Conservation (phyloP, 2,888 invertebrate genomes). For the Exephanes ischioxanthus region DNA sequence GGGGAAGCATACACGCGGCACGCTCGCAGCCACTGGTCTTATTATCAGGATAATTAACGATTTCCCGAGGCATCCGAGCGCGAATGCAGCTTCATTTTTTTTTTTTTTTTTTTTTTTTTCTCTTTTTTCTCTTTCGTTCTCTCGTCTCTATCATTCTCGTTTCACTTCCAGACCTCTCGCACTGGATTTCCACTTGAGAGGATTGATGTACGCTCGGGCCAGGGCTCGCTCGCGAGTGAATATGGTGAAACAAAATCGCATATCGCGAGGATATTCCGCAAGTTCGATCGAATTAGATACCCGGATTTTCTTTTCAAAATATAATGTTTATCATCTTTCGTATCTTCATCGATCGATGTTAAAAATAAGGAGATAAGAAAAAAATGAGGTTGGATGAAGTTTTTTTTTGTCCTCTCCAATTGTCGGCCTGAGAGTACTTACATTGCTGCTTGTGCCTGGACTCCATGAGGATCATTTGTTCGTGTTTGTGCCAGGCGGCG, state of each 20-base stretch:
- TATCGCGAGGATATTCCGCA: too few relatives aligned
- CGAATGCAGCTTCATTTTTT: conserved; percentile 65
- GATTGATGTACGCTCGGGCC: conserved; percentile 7
- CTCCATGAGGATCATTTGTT: conserved; percentile 84
- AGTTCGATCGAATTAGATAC: too few relatives aligned
- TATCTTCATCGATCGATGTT: too few relatives aligned
- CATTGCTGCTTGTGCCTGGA: conserved; percentile 84
- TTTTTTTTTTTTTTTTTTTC: not conserved
- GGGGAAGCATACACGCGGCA: conserved; percentile 47
- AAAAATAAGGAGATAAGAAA: too few relatives aligned
- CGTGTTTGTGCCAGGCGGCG: conserved; percentile 84
- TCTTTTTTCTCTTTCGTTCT: conserved; percentile 24
- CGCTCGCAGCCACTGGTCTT: conserved; percentile 66
- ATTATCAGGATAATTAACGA: conserved; percentile 75
- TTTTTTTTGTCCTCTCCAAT: too few relatives aligned
- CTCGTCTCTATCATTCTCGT: conserved; percentile 36
- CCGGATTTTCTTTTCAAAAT: too few relatives aligned
- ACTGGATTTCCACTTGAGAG: conserved; percentile 27
- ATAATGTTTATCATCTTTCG: too few relatives aligned
- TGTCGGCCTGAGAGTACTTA: conserved; percentile 71
- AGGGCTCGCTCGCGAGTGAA: not conserved
- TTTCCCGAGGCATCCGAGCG: conserved; percentile 73
- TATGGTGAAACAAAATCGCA: not conserved
- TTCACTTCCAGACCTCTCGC: conserved; percentile 29
- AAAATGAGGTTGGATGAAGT: too few relatives aligned